Conservation (phyloP, 2,797 vertebrate genomes). For the Micropoecilia bifurca region DNA sequence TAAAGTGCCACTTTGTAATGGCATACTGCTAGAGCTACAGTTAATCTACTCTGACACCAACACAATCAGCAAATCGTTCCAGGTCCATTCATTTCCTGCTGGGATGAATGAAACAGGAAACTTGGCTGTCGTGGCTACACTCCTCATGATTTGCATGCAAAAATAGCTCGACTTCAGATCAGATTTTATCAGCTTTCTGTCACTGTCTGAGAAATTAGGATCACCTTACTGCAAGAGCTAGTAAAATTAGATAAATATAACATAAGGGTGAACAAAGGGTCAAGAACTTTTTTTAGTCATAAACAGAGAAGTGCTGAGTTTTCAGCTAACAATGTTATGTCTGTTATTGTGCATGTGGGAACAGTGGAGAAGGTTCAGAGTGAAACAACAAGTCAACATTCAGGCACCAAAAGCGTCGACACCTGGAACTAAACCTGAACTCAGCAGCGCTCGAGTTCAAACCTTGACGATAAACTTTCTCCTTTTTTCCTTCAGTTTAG, state of each 20-base stretch:
- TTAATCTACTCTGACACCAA: constrained; percentile 5
- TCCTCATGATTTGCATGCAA: constrained; percentile 15
- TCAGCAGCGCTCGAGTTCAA: background rate
- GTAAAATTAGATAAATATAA: background rate
- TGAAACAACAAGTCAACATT: background rate
- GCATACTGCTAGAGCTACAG: constrained; percentile 9
- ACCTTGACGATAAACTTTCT: background rate
- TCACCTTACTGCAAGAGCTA: background rate
- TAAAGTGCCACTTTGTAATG: constrained; percentile 19
- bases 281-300: background rate
- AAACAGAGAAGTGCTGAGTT: background rate
- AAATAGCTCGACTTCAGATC: constrained; percentile 23
- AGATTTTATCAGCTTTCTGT: constrained; percentile 10
- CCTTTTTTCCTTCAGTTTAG: background rate
- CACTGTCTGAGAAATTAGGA: background rate
- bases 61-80: constrained; percentile 13
- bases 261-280: background rate
- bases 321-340: background rate
- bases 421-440: background rate
- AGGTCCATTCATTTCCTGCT: constrained; percentile 4
- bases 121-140: constrained; percentile 11
- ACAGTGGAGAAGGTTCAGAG: background rate
- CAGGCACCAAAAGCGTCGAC: background rate
- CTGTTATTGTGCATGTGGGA: background rate
- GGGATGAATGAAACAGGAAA: constrained; percentile 8